Conservation (phyloP, 2,888 invertebrate species). For the Chymomyza amoena region DNA sequence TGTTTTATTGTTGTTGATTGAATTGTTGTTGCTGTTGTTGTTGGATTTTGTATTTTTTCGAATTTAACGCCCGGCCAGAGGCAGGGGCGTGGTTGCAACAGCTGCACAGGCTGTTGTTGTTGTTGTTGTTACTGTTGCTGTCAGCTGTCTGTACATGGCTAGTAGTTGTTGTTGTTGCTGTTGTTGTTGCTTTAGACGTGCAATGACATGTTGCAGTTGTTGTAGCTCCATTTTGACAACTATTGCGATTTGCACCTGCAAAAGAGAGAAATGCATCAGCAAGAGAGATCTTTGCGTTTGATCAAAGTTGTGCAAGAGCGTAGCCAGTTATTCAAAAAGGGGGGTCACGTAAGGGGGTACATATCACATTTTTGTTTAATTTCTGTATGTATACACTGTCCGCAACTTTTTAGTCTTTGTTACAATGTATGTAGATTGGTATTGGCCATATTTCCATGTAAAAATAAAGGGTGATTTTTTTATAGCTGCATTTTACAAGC, state of each 20-base stretch:
- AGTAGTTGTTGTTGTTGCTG: conserved; percentile 25
- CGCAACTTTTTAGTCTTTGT: no score
- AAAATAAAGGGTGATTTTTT: no score
- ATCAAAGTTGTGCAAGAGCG: background rate
- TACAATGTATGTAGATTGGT: no score
- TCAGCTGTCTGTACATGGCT: background rate
- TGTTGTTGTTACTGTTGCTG: conserved; percentile 14
- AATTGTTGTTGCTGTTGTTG: conserved; percentile 23
- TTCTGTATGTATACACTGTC: no score
- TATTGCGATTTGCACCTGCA: conserved; percentile 46
- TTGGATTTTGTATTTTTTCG: background rate
- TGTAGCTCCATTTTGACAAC: conserved; percentile 40
- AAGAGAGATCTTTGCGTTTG: background rate
- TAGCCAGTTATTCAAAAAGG: no score
- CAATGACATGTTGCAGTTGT: conserved; percentile 31
- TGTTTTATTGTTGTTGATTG: conserved; percentile 28
- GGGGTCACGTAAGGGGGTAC: no score
- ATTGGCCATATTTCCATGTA: no score
- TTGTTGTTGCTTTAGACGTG: conserved; percentile 16
- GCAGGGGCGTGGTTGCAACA: conserved; percentile 1
- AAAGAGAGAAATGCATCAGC: conserved; percentile 35
- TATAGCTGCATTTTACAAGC: no score
- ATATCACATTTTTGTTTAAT: no score
- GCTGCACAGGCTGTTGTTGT: background rate
- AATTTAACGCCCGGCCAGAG: background rate